phyloP scores from a whole-genome alignment of 2,797 vertebrate genomes.

The Sebastes reedi region DNA sequence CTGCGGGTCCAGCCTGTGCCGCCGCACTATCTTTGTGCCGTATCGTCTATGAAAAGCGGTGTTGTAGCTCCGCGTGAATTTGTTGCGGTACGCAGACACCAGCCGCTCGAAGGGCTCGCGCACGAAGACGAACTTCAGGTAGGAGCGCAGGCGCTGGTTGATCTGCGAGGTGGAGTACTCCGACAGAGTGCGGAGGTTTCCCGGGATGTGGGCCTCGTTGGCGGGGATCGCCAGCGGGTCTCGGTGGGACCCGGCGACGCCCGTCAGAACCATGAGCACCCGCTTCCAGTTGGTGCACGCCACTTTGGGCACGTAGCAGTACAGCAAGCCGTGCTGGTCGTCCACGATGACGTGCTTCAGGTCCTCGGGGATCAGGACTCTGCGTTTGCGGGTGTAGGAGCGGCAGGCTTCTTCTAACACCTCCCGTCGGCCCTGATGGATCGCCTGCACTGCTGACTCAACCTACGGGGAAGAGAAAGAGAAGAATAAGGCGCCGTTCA shows the following conservation, averaged over 20 bases:
- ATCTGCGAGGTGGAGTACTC: constrained; percentile 88
- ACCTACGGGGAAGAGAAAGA: constrained; percentile 39
- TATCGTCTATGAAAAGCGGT: constrained; percentile 90
- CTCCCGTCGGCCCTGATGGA: constrained; percentile 87
- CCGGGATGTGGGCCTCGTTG: constrained; percentile 86
- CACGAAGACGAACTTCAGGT: constrained; percentile 92
- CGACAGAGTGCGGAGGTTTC: constrained; percentile 87
- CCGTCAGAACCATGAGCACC: constrained; percentile 90
- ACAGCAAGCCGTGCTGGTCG: constrained; percentile 87
- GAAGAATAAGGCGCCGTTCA: neutral
- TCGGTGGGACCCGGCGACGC: constrained; percentile 73
- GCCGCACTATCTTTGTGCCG: constrained; percentile 88
- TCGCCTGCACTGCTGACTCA: constrained; percentile 79
- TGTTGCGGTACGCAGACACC: constrained; percentile 92
- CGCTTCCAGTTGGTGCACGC: constrained; percentile 97
- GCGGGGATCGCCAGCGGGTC: constrained; percentile 89
- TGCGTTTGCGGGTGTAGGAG: constrained; percentile 86
- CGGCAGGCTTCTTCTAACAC: constrained; percentile 84
- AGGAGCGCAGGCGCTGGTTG: constrained; percentile 88
- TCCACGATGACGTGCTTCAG: constrained; percentile 92
- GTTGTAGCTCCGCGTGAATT: constrained; percentile 90
- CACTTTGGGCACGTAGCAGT: constrained; percentile 95
- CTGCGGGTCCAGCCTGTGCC: constrained; percentile 83
- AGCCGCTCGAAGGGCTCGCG: constrained; percentile 92
- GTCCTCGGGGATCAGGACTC: constrained; percentile 87